Conservation (phyloP, 2,797 vertebrate genomes). For the Tangara arthus region DNA sequence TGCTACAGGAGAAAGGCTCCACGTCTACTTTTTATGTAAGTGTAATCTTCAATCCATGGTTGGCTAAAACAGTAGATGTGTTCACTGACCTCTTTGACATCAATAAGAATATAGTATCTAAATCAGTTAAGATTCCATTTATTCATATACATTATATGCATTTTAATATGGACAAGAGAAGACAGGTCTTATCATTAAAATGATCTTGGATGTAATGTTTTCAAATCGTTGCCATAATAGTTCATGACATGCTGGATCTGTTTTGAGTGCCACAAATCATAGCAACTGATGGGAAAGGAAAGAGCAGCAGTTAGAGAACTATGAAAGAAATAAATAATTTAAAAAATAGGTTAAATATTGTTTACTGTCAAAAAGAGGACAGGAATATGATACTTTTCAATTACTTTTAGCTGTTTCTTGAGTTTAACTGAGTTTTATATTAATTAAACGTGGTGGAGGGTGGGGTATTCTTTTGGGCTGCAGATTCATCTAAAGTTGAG, state of each 20-base stretch:
- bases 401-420: neutral
- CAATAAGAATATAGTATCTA: conserved; percentile 30
- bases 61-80: conserved; percentile 26
- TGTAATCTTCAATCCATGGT: neutral
- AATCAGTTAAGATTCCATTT: conserved; percentile 49
- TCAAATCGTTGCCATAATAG: conserved; percentile 1
- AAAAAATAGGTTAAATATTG: neutral
- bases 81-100: conserved; percentile 51
- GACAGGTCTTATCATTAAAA: conserved; percentile 8
- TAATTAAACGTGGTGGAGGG: neutral
- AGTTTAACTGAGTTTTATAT: neutral
- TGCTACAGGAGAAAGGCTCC: neutral
- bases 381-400: neutral
- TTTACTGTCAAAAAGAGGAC: neutral
- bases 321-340: neutral
- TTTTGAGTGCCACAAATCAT: neutral
- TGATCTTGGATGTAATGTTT: conserved; percentile 18
- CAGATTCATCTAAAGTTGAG: neutral
- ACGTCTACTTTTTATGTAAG: neutral
- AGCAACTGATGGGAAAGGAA: neutral
- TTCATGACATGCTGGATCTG: neutral
- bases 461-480: neutral
- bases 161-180: conserved; percentile 27
- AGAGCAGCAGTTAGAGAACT: neutral
- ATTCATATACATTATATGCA: neutral